phyloP scores from a whole-genome alignment of 2,113 vertebrate genomes.

The Noturus placidus region DNA sequence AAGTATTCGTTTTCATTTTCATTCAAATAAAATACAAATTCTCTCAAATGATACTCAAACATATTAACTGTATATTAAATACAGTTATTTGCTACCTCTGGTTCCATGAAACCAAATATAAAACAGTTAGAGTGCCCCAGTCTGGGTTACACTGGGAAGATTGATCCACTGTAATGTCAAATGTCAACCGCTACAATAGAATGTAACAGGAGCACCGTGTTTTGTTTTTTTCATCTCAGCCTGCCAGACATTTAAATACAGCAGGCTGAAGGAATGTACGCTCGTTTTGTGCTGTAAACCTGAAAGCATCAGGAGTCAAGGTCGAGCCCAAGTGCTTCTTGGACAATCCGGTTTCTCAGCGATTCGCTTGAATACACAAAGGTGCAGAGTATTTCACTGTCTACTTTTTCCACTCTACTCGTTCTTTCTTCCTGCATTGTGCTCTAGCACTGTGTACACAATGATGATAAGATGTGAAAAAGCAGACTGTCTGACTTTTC shows the following conservation, averaged over 20 bases:
- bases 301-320: not conserved
- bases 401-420: not conserved
- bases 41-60: not conserved
- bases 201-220: not conserved
- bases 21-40: not conserved
- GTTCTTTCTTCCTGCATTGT: not conserved
- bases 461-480: not conserved
- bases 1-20: not conserved
- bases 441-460: not conserved
- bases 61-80: not conserved
- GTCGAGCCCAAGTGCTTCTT: not conserved
- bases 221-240: not conserved
- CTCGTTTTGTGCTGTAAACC: conserved; percentile 1
- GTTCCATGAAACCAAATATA: not conserved
- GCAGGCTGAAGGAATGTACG: not conserved
- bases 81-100: not conserved
- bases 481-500: not conserved
- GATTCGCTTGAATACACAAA: not conserved
- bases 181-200: not conserved
- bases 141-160: not conserved
- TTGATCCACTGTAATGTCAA: not conserved
- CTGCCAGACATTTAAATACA: not conserved
- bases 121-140: not conserved
- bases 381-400: not conserved
- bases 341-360: conserved; percentile 11